Evolutionary conservation across 2,888 invertebrate species (phyloP), one percentile per base, ranked within the genome.

Genomic region (Ormia ochracea): DNA sequence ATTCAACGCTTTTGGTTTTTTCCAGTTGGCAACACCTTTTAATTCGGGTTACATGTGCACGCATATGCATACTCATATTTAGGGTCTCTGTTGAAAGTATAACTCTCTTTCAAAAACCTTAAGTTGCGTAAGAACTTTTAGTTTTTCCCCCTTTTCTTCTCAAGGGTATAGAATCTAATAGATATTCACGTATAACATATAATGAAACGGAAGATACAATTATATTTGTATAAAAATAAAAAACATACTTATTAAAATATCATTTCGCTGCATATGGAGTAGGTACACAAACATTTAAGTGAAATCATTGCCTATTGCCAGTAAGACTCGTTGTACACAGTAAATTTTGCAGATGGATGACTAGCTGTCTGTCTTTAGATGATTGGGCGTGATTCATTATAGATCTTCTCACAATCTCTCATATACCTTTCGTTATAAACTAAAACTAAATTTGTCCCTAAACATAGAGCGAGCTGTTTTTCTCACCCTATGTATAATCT

Each of bases 161-260:
- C 33, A 54, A 80, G 78, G 81, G 83, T 83, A 82, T 82, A 81
- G 75, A 76, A 82, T 77, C 82, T 82, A 82, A 83, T 83, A 82
- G 76, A 81, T 23, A 75, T 84, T 81, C 50, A 31, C 83, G 83
- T 78, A 83, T 74, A 83, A 84, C 84, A 82, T 85, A 83, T 84
- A 86, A 86, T 86, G 83, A 85, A 86, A 86, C 85, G 84, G 85
- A 85, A 86, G 86, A 85, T 86, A 85, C 83, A 86, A 86, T 86
- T 85, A 85, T 77, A 19, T 79, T 75, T 66, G 56, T 75, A 56
- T 50, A 58, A 66, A 73, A 66, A 72, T 38, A 68, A 36, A n/a
- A n/a, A 61, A 41, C 66, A 36, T 66, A 50, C 31, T 59, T 78
- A 79, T 63, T 36, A 81, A 76, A 73, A 68, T 69, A 77, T 68